Conservation (phyloP, 2,888 invertebrate species). For the Aporophyla nigra region DNA sequence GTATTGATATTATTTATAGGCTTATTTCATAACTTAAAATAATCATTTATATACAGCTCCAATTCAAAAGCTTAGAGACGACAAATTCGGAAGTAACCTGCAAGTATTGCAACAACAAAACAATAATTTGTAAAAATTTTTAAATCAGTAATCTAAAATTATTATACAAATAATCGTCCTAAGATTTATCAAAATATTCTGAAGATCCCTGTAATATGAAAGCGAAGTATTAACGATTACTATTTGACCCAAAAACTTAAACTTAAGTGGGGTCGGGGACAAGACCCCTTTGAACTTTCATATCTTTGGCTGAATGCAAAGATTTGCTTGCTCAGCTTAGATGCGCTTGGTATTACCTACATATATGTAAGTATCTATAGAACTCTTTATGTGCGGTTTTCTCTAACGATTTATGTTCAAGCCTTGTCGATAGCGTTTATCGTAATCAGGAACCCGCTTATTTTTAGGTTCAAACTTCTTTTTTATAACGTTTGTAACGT, state of each 20-base stretch:
- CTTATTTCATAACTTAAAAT: no score
- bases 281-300: constrained; percentile 78
- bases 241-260: constrained; percentile 69
- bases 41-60: no score
- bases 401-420: neutral
- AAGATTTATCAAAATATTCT: constrained; percentile 2
- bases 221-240: neutral
- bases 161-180: neutral
- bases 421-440: neutral
- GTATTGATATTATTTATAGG: no score
- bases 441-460: neutral
- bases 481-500: neutral
- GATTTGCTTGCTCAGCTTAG: constrained; percentile 81
- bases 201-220: neutral
- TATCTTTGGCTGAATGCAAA: constrained; percentile 81
- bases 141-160: neutral
- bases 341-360: constrained; percentile 50
- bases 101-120: no score
- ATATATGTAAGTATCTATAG: neutral
- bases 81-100: no score
- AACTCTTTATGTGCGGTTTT: neutral
- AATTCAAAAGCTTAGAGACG: no score
- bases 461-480: neutral
- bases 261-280: constrained; percentile 70
- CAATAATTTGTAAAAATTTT: no score